Conservation (phyloP, 1,140 invertebrate species). For the Gryon sp. region DNA sequence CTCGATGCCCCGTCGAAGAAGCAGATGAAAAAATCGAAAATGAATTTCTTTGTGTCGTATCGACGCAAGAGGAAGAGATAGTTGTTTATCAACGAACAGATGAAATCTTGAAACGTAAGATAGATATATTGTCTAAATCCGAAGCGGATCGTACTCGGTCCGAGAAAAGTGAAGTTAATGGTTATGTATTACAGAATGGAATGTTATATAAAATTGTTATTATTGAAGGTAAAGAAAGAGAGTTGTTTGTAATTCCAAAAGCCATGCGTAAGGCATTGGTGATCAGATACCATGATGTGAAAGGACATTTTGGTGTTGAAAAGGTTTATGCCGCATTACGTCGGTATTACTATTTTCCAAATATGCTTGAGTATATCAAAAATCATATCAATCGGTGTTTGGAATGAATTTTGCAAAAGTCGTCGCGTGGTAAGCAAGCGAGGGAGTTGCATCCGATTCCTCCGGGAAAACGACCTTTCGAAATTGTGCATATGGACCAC, state of each 20-base stretch:
- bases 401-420: constrained; percentile 20
- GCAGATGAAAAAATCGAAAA: not conserved
- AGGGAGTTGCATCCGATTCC: constrained; percentile 32
- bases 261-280: not conserved
- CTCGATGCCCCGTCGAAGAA: constrained; percentile 46
- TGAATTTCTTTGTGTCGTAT: not conserved
- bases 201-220: not conserved
- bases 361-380: not conserved
- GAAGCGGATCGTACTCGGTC: not conserved
- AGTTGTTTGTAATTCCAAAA: constrained; percentile 4
- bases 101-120: not conserved
- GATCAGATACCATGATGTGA: constrained; percentile 12
- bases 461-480: constrained; percentile 14
- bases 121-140: not conserved
- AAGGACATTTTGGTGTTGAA: constrained; percentile 3
- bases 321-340: too few species aligned
- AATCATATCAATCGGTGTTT: constrained; percentile 12
- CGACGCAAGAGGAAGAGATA: constrained; percentile 3
- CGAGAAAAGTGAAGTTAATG: not conserved
- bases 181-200: not conserved
- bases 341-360: constrained; percentile 29
- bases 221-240: not conserved
- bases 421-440: constrained; percentile 11
- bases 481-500: constrained; percentile 34
- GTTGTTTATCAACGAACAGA: not conserved